Base-by-base conservation (phyloP, 37 sponge, comb jelly and placozoan species). In the Ianthella basta region DNA sequence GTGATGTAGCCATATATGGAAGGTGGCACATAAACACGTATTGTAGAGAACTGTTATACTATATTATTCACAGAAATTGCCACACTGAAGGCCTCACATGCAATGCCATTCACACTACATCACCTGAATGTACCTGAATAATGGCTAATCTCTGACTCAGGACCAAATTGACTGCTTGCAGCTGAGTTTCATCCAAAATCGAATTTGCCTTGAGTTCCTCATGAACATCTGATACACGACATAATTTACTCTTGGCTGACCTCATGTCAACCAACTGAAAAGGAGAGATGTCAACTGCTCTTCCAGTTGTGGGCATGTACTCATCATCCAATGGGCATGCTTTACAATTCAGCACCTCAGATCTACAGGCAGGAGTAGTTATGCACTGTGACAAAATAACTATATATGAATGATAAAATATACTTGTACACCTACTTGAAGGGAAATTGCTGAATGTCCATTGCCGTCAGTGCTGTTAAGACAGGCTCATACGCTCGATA, bases 401-500 rank as follows among this genome's bases (percentile, higher is more conserved):
- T 8, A 44, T 44, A 44, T 44, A 44, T 44, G 8, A 44, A 44
- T 44, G n/a, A n/a, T 44, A 44, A 8, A 10, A 44, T 10, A 8
- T 44, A 44, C 4, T 69, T 12, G 1, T 34, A n/a, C n/a, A 37
- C 86, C 50, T 89, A 79, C 72, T 64, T 24, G 27, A 90, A 81
- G 53, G 35, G 78, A 21, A 90, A 66, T 4, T 61, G 29, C 18
- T 50, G 37, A 34, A 82, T 60, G 38, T 90, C 81, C 36, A 82
- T 79, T 25, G 18, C 44, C 39, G 82, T 67, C 39, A 90, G 63
- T 33, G 82, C 86, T 32, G 81, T 64, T 37, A 90, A 60, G 16
- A 90, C 82, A 1, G 86, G 85, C 29, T 86, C 80, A 73, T 86
- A 90, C 10, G 90, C 86, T 64, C 82, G 67, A 57, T 82, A 90